Percentiles rank a stretch among this genome's conserved stretches.
Evolutionary conservation across 64 coral and sea anemone species (phyloP).

Genomic region (Dendrophyllia cribrosa): DNA sequence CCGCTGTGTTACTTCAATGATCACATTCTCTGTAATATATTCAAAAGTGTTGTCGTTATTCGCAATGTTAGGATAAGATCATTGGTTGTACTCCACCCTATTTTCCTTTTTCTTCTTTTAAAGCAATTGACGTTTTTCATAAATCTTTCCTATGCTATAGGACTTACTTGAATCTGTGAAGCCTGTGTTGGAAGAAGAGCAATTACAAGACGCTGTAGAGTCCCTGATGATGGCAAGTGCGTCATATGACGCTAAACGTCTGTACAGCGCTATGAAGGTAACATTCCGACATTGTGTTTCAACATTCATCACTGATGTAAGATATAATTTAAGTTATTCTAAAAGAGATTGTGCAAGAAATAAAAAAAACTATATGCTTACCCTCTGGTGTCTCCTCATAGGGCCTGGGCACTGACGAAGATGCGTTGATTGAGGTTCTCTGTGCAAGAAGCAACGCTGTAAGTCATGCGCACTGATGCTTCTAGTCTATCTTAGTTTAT

Average conservation of each 20-base stretch:
- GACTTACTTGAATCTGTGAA: conserved; percentile 64
- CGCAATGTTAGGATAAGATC: no score
- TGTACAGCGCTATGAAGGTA: conserved; percentile 83
- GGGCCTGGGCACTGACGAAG: conserved; percentile 85
- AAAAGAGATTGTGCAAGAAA: no score
- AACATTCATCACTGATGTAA: no score
- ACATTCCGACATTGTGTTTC: no score
- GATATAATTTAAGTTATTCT: no score
- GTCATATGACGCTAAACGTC: conserved; percentile 56
- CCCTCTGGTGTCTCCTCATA: neutral
- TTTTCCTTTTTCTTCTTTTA: no score
- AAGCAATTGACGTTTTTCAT: neutral
- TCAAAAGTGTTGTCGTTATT: no score
- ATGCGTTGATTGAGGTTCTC: conserved; percentile 77
- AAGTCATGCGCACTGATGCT: conserved; percentile 6
- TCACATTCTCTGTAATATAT: no score
- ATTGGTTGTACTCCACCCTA: no score
- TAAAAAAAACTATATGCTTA: neutral
- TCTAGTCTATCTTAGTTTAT: neutral
- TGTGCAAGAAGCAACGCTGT: conserved; percentile 78
- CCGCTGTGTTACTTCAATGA: no score
- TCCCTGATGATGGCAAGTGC: conserved; percentile 35
- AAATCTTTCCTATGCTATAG: conserved; percentile 4
- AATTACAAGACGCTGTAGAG: conserved; percentile 59
- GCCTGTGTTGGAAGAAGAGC: conserved; percentile 63